These are phyloP conservation scores for Scalopus aquaticus DNA, from an alignment of 2,113 vertebrate species.

Conservation along the genomic window DNA sequence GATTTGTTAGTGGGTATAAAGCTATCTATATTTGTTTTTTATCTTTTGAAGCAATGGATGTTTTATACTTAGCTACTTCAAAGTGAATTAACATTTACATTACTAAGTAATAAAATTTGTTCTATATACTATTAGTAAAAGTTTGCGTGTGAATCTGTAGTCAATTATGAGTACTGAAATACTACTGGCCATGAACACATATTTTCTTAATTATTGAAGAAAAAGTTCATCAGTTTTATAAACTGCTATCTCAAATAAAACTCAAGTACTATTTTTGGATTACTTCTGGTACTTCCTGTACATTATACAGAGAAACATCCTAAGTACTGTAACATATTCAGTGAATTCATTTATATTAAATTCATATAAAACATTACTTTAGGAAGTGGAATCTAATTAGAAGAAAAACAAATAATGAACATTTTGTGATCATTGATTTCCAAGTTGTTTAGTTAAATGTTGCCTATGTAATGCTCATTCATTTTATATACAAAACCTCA, in stretches of 20 bases:
- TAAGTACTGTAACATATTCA: neutral
- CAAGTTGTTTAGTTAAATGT: constrained; percentile 16
- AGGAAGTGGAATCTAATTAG: neutral
- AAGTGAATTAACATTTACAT: neutral
- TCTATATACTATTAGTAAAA: neutral
- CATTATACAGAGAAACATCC: neutral
- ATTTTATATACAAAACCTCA: neutral
- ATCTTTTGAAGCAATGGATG: neutral
- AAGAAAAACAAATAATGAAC: neutral
- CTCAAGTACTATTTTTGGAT: neutral
- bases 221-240: neutral
- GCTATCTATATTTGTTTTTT: neutral
- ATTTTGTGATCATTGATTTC: neutral
- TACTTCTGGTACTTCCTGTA: neutral
- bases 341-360: neutral
- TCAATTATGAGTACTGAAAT: neutral
- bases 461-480: neutral
- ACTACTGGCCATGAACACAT: neutral
- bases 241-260: neutral
- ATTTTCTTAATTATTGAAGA: neutral
- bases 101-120: neutral
- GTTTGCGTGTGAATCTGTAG: neutral
- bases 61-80: neutral
- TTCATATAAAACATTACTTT: neutral
- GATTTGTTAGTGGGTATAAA: neutral